phyloP scores from a whole-genome alignment of 2,797 vertebrate species.

The Microcaecilia unicolor region DNA sequence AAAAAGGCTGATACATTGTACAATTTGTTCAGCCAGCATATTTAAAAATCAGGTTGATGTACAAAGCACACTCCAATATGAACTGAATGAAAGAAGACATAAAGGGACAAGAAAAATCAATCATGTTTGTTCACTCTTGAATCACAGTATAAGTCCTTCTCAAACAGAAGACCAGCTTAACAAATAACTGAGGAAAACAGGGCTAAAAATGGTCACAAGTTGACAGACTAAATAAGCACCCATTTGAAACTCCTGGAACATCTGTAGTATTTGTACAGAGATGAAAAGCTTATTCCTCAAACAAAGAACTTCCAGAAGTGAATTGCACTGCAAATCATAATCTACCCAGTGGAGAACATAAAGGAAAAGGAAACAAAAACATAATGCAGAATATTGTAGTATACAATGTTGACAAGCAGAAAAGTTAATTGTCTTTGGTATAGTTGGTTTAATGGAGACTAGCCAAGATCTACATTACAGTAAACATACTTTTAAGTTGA shows the following conservation, averaged over 20 bases:
- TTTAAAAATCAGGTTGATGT: too few species aligned
- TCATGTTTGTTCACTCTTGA: too few species aligned
- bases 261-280: conserved; percentile 28
- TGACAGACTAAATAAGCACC: conserved; percentile 23
- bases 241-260: conserved; percentile 34
- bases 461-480: conserved; percentile 46
- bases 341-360: conserved; percentile 41
- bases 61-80: background rate
- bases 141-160: conserved; percentile 19
- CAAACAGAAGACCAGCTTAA: conserved; percentile 17
- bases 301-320: conserved; percentile 30
- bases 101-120: conserved; percentile 5
- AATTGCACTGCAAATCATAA: conserved; percentile 39
- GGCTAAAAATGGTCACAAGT: conserved; percentile 22
- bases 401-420: conserved; percentile 53
- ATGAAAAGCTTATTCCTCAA: conserved; percentile 40
- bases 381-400: conserved; percentile 37
- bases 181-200: too few species aligned
- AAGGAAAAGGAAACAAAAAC: conserved; percentile 54
- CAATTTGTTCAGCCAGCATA: too few species aligned
- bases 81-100: background rate
- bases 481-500: conserved; percentile 61
- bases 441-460: conserved; percentile 34
- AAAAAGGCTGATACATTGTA: too few species aligned
- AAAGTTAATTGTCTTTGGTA: conserved; percentile 51